Percentiles rank a stretch among this genome's conserved stretches.
Conservation (phyloP, 2,113 vertebrate species). For the Casuarius casuarius region DNA sequence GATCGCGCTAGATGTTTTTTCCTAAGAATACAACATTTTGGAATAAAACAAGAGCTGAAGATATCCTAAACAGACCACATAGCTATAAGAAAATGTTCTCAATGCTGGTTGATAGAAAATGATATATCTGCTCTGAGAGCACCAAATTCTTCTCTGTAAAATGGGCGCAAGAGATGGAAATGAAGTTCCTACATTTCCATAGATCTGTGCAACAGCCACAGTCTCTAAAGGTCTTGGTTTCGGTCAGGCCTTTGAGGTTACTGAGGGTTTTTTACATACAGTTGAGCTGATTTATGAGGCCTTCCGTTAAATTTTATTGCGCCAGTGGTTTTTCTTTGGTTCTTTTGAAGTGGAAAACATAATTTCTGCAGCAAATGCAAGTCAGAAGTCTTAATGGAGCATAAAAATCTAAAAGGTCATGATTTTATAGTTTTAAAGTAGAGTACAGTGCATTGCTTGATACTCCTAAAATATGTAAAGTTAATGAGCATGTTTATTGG, state of each 20-base stretch:
- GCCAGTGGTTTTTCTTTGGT: background rate
- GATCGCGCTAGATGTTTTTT: background rate
- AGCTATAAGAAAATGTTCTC: background rate
- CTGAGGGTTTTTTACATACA: background rate
- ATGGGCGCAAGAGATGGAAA: background rate
- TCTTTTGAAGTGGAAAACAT: constrained; percentile 60
- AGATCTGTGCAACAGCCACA: background rate
- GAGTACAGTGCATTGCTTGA: background rate
- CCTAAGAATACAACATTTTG: background rate
- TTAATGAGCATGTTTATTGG: background rate
- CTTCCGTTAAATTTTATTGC: constrained; percentile 40
- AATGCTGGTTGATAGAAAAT: background rate
- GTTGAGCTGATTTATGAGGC: constrained; percentile 34
- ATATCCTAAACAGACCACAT: background rate
- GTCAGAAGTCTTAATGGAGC: constrained; percentile 21
- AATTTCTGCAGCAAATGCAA: constrained; percentile 26
- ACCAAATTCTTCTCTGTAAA: background rate
- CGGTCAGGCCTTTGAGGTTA: constrained; percentile 1
- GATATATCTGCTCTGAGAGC: background rate
- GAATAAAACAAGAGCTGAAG: background rate
- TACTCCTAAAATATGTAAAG: constrained; percentile 28
- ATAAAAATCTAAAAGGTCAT: constrained; percentile 38
- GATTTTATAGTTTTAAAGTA: constrained; percentile 12
- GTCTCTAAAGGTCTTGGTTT: background rate
- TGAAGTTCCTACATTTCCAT: background rate